Percentiles rank a stretch among this genome's conserved stretches.
phyloP scores from a whole-genome alignment of 2,888 invertebrate species.

The Carterocephalus palaemon region DNA sequence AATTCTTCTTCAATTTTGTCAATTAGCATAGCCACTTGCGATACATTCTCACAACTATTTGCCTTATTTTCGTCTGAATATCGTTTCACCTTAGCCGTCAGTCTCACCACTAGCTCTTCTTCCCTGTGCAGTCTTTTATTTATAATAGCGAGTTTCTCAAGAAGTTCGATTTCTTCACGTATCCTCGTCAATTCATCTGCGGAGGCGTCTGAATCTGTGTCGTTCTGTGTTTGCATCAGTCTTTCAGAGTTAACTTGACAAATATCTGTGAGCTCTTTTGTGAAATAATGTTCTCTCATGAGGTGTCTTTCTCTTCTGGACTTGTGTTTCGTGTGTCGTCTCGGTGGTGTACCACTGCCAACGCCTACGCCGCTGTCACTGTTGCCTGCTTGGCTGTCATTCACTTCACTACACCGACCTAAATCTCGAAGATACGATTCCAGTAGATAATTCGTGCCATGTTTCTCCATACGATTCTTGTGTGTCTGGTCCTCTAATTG shows the following conservation, averaged over 20 bases:
- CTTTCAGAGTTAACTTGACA: constrained; percentile 75
- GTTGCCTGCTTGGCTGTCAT: constrained; percentile 81
- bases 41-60: constrained; percentile 68
- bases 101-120: constrained; percentile 84
- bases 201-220: constrained; percentile 73
- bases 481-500: constrained; percentile 88
- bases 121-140: constrained; percentile 86
- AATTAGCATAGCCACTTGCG: constrained; percentile 68
- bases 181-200: constrained; percentile 77
- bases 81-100: constrained; percentile 82
- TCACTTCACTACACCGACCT: constrained; percentile 65
- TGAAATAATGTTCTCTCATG: constrained; percentile 77
- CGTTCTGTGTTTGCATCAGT: constrained; percentile 61
- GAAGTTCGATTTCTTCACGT: constrained; percentile 83
- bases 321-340: constrained; percentile 74
- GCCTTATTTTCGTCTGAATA: constrained; percentile 76
- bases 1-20: constrained; percentile 76
- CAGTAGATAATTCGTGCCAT: constrained; percentile 88
- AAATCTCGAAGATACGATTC: constrained; percentile 84
- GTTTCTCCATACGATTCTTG: constrained; percentile 83
- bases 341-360: constrained; percentile 81
- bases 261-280: constrained; percentile 74
- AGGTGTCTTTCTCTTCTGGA: constrained; percentile 75
- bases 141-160: constrained; percentile 85
- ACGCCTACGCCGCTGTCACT: constrained; percentile 85